phyloP scores from a whole-genome alignment of 2,797 vertebrate species.

The Hemibagrus guttatus region DNA sequence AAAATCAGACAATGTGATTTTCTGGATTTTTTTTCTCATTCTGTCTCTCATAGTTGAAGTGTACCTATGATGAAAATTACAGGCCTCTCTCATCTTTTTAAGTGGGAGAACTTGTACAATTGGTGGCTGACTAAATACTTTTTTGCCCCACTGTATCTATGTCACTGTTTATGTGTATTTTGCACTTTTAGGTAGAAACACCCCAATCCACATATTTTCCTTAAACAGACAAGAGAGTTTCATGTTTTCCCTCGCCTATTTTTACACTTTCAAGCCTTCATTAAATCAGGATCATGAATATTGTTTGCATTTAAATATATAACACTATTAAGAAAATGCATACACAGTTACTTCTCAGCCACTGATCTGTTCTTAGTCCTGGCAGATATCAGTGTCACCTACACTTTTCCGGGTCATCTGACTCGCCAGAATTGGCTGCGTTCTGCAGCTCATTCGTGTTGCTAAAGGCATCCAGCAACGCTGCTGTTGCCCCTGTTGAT shows the following conservation, averaged over 20 bases:
- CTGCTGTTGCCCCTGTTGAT: conserved; percentile 93
- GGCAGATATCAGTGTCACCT: conserved; percentile 88
- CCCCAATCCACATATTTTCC: background rate
- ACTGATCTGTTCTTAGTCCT: conserved; percentile 69
- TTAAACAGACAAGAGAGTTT: background rate
- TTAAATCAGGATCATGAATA: background rate
- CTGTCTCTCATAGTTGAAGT: too few relatives aligned
- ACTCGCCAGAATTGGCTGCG: conserved; percentile 88
- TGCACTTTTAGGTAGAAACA: background rate
- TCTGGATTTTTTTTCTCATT: too few relatives aligned
- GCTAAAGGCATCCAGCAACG: conserved; percentile 91
- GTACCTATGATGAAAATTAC: too few relatives aligned
- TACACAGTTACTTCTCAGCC: background rate
- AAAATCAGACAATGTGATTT: too few relatives aligned
- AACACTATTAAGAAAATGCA: background rate
- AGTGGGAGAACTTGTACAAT: too few relatives aligned
- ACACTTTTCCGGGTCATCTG: conserved; percentile 93
- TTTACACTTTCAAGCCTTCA: too few relatives aligned
- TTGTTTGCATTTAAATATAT: background rate
- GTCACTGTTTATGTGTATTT: background rate
- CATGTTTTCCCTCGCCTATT: background rate
- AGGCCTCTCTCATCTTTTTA: too few relatives aligned
- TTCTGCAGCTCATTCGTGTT: conserved; percentile 88
- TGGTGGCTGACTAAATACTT: too few relatives aligned
- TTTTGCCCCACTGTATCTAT: too few relatives aligned